Percentiles rank a stretch among this genome's conserved stretches.
phyloP scores from a whole-genome alignment of 2,797 vertebrate genomes.

The Oryzias sinensis region DNA sequence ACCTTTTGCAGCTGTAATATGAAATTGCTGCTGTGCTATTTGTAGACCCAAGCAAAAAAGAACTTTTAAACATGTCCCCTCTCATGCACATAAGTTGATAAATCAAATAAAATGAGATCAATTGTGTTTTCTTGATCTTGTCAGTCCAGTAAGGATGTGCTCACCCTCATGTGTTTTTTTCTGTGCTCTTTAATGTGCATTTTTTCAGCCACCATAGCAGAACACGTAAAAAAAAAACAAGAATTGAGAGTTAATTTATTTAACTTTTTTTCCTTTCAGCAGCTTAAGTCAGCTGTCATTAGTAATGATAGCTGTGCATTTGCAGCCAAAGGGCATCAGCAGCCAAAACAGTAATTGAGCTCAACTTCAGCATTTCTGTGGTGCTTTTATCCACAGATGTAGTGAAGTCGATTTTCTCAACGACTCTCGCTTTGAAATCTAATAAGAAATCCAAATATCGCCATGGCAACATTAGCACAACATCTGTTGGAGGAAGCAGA shows the following conservation, averaged over 20 bases:
- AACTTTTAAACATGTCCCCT: no score
- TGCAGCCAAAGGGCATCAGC: constrained; percentile 10
- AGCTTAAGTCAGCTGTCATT: not conserved
- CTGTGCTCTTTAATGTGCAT: not conserved
- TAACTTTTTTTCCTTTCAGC: not conserved
- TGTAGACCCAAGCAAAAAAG: no score
- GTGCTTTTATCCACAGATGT: no score
- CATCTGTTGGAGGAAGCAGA: not conserved
- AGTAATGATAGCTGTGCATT: not conserved
- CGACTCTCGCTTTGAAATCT: constrained; percentile 1
- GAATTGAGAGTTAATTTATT: no score
- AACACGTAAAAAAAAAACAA: no score
- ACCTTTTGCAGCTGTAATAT: no score
- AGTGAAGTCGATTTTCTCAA: not conserved
- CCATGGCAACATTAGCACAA: not conserved
- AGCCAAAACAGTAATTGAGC: constrained; percentile 32
- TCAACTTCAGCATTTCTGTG: no score
- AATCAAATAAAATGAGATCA: not conserved
- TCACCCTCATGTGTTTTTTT: not conserved
- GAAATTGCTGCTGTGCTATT: no score
- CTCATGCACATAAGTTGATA: no score
- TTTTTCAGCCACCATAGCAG: not conserved
- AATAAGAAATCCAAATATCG: not conserved
- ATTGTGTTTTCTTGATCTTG: not conserved
- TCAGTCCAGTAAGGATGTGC: not conserved